Percentiles rank a stretch among this genome's conserved stretches.
Conservation (phyloP, 2,888 invertebrate genomes). For the Drosophila fungiperda region DNA sequence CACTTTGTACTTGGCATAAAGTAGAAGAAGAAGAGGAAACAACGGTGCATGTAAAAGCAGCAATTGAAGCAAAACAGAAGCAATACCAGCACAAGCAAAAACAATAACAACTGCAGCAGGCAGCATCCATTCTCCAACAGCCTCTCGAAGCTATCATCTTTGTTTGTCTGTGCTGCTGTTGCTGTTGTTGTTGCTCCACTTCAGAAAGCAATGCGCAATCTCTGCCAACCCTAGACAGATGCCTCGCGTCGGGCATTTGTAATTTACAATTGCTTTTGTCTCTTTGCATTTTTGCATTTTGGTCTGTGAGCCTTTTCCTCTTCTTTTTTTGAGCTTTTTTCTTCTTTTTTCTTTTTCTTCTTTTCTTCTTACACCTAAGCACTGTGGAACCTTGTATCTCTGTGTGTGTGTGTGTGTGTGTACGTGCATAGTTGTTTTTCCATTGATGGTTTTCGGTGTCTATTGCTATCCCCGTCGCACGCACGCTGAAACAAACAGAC, state of each 20-base stretch:
- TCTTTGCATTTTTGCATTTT: constrained; percentile 51
- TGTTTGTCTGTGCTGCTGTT: constrained; percentile 53
- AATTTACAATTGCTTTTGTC: constrained; percentile 77
- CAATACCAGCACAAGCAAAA: constrained; percentile 14
- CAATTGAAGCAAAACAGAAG: constrained; percentile 52
- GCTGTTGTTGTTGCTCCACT: constrained; percentile 59
- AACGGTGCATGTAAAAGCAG: constrained; percentile 29
- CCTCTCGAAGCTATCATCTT: constrained; percentile 62
- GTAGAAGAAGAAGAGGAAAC: constrained; percentile 36
- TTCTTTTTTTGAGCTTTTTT: constrained; percentile 41
- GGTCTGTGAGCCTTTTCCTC: constrained; percentile 26
- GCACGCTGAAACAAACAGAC: constrained; percentile 28
- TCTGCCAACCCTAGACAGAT: constrained; percentile 41
- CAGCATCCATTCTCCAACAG: constrained; percentile 32
- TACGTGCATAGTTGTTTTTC: constrained; percentile 74
- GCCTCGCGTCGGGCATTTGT: constrained; percentile 51
- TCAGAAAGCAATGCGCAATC: constrained; percentile 73
- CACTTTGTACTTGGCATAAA: constrained; percentile 55
- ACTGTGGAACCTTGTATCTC: constrained; percentile 15
- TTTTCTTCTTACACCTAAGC: constrained; percentile 39
- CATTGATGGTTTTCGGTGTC: constrained; percentile 79
- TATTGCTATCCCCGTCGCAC: constrained; percentile 57
- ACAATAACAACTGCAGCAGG: constrained; percentile 14
- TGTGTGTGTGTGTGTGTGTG: constrained; percentile 21
- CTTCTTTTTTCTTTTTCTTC: constrained; percentile 1